phyloP scores from a whole-genome alignment of 92 coral and sea anemone genomes.

The Parazoanthus atlanticus region DNA sequence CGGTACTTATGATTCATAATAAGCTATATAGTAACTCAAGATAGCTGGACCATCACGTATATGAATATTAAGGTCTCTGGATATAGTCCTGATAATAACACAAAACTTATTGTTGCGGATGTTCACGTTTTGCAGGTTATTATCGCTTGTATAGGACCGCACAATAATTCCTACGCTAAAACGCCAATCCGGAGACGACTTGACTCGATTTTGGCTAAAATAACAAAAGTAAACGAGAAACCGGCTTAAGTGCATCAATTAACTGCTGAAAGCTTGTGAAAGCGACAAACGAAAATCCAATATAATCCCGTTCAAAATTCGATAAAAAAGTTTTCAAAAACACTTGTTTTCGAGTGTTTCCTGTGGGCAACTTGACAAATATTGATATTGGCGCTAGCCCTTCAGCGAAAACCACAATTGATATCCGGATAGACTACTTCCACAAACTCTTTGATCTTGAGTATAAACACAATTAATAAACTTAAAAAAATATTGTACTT shows the following conservation, averaged over 20 bases:
- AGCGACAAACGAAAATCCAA: conserved; percentile 29
- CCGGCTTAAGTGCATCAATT: conserved; percentile 24
- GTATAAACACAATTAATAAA: not conserved
- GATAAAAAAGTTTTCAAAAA: conserved; percentile 38
- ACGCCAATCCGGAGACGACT: conserved; percentile 1
- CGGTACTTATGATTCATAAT: too few relatives aligned
- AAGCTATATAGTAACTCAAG: not conserved
- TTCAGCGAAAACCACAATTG: not conserved
- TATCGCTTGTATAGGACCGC: not conserved
- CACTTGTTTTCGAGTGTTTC: conserved; percentile 38
- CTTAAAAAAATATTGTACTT: not conserved
- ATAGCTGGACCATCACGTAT: not conserved
- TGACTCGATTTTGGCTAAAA: not conserved
- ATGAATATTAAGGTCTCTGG: not conserved
- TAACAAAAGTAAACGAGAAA: not conserved
- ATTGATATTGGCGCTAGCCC: not conserved
- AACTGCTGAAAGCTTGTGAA: conserved; percentile 35
- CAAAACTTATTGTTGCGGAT: not conserved
- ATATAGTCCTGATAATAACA: not conserved
- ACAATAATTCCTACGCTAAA: not conserved
- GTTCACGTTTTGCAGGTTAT: not conserved
- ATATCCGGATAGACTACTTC: not conserved
- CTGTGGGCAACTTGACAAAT: conserved; percentile 12
- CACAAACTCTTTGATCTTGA: not conserved
- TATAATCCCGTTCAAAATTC: conserved; percentile 42